These are phyloP conservation scores for Drosophila tanythrix DNA, from an alignment of 2,888 invertebrate species.

Conservation along the genomic window DNA sequence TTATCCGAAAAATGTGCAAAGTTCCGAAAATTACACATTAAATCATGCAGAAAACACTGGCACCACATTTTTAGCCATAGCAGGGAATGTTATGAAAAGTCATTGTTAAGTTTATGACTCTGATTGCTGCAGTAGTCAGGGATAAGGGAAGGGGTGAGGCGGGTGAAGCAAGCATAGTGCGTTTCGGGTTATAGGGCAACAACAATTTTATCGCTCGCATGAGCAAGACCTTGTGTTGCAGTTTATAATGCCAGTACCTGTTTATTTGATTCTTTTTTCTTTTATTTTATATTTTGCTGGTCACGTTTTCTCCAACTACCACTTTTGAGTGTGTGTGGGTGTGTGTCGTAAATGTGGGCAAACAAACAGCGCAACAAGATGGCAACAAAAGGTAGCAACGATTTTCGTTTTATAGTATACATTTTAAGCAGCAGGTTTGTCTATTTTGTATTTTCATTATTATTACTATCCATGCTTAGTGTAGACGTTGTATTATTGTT, in stretches of 20 bases:
- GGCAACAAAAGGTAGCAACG: conserved; percentile 66
- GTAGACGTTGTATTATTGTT: conserved; percentile 19
- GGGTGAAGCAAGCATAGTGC: conserved; percentile 12
- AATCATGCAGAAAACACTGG: conserved; percentile 70
- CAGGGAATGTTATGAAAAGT: conserved; percentile 52
- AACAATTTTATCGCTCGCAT: conserved; percentile 57
- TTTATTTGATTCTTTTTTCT: conserved; percentile 19
- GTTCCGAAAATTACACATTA: conserved; percentile 79
- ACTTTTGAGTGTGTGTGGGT: conserved; percentile 37
- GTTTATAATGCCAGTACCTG: conserved; percentile 46
- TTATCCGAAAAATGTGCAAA: conserved; percentile 76
- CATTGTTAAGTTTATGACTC: conserved; percentile 73
- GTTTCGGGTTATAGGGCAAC: conserved; percentile 36
- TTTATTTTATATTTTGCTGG: conserved; percentile 42
- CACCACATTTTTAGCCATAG: conserved; percentile 16
- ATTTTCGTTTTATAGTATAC: conserved; percentile 64
- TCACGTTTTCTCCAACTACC: conserved; percentile 62
- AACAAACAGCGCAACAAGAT: conserved; percentile 54
- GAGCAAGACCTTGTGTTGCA: conserved; percentile 54
- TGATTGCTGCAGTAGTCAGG: conserved; percentile 42
- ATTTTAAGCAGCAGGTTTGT: conserved; percentile 57
- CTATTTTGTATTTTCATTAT: conserved; percentile 75
- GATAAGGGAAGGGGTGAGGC: background rate
- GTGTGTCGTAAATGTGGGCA: conserved; percentile 68
- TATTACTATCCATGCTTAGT: conserved; percentile 60